A percentile compares a stretch with the other conserved stretches of the same genome.
phyloP scores from a whole-genome alignment of 2,113 vertebrate species.

The Oceanodroma tethys region DNA sequence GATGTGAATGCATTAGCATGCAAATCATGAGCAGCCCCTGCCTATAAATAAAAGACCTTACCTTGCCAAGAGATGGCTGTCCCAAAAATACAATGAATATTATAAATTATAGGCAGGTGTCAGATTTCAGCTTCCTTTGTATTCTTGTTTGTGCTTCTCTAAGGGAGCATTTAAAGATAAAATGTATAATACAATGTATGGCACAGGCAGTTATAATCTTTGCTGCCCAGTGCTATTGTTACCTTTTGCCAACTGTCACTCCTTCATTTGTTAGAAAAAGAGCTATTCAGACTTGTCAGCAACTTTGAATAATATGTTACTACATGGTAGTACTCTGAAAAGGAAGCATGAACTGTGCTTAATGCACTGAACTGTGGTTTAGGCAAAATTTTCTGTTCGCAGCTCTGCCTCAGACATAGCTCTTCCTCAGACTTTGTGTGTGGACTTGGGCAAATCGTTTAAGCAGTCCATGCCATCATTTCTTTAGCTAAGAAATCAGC shows the following conservation, averaged over 20 bases:
- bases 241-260: neutral
- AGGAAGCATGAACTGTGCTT: neutral
- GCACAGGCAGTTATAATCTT: neutral
- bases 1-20: conserved; percentile 37
- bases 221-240: neutral
- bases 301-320: neutral
- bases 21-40: conserved; percentile 10
- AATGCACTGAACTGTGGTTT: neutral
- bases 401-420: neutral
- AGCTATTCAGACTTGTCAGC: neutral
- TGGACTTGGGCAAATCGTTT: neutral
- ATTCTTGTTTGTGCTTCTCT: neutral
- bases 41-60: conserved; percentile 56
- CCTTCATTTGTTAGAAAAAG: conserved; percentile 5
- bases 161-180: neutral
- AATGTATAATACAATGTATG: neutral
- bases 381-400: neutral
- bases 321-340: neutral
- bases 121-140: conserved; percentile 14
- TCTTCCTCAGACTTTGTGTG: neutral
- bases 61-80: conserved; percentile 11
- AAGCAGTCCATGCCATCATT: neutral
- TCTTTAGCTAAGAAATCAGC: neutral
- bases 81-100: conserved; percentile 16
- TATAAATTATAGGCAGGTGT: conserved; percentile 34